Conservation (phyloP, 2,888 invertebrate species). For the Dermolepida albohirtum region DNA sequence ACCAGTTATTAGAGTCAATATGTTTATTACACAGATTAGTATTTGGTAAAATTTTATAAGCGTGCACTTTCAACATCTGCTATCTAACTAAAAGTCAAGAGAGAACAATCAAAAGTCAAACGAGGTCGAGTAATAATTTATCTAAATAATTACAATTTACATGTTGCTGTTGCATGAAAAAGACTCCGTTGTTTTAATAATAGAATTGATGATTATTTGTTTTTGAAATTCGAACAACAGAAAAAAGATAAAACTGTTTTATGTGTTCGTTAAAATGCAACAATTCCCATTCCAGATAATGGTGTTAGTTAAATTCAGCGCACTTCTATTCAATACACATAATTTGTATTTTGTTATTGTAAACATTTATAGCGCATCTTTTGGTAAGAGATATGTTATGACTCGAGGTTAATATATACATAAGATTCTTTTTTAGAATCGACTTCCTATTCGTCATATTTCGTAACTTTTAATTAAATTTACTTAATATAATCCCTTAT, state of each 20-base stretch:
- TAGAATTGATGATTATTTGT: conserved; percentile 31
- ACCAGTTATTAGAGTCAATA: too few relatives aligned
- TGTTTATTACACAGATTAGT: too few relatives aligned
- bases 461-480: too few relatives aligned
- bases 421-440: too few relatives aligned
- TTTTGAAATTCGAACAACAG: conserved; percentile 4
- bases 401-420: too few relatives aligned
- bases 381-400: too few relatives aligned
- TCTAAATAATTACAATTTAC: conserved; percentile 44
- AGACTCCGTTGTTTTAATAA: conserved; percentile 36
- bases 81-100: conserved; percentile 42
- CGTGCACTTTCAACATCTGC: conserved; percentile 40
- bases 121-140: conserved; percentile 38
- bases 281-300: not conserved
- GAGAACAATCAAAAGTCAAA: conserved; percentile 44
- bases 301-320: too few relatives aligned
- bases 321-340: too few relatives aligned
- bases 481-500: too few relatives aligned
- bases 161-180: conserved; percentile 40
- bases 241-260: conserved; percentile 21
- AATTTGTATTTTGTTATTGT: too few relatives aligned
- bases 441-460: too few relatives aligned
- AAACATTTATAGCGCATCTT: too few relatives aligned
- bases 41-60: conserved; percentile 37
- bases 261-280: conserved; percentile 29